phyloP scores from a whole-genome alignment of 2,113 vertebrate species.

The Oenanthe oenanthe region DNA sequence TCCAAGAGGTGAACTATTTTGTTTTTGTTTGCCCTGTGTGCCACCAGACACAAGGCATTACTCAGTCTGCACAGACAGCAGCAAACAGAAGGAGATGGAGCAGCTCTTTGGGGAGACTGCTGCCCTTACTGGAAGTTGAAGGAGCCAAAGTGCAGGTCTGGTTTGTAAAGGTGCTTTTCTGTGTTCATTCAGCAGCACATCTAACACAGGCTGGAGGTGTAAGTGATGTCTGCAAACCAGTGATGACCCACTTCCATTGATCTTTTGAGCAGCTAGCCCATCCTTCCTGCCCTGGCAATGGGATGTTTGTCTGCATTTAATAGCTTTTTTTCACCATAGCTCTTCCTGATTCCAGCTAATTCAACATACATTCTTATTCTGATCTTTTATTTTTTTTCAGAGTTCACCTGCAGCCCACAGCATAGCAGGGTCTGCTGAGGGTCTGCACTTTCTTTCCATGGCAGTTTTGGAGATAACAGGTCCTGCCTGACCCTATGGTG shows the following conservation, averaged over 20 bases:
- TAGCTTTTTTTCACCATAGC: not conserved
- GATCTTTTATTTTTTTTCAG: not conserved
- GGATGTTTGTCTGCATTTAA: not conserved
- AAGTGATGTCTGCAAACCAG: not conserved
- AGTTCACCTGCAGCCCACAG: not conserved
- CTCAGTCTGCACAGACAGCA: constrained; percentile 39
- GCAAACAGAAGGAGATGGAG: constrained; percentile 50
- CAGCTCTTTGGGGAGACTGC: not conserved
- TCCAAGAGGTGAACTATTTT: not conserved
- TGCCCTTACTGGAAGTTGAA: not conserved
- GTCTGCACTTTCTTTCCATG: not conserved
- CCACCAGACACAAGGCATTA: not conserved
- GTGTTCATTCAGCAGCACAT: not conserved
- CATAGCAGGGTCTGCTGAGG: not conserved
- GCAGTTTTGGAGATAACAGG: not conserved
- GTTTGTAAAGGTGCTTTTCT: not conserved
- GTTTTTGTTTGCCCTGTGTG: not conserved
- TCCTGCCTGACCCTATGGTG: not conserved
- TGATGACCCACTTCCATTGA: not conserved
- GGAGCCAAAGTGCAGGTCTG: not conserved
- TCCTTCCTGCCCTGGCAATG: not conserved
- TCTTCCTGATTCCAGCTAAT: not conserved
- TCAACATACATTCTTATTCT: not conserved
- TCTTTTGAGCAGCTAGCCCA: not conserved
- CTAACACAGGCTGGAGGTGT: not conserved